Conservation (phyloP, 2,888 invertebrate species). For the Acleris literana region DNA sequence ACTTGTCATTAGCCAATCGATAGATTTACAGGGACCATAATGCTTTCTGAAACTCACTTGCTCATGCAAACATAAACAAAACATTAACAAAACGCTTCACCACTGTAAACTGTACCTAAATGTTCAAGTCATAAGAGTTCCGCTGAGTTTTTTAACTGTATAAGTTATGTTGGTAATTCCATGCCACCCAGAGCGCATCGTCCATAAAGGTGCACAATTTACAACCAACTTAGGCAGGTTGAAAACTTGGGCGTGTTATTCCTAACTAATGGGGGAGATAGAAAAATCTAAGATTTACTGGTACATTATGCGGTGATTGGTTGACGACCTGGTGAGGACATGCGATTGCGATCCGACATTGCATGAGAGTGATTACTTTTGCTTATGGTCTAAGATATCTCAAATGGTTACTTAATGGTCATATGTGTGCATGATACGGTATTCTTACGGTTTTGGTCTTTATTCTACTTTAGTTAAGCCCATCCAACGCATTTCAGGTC, state of each 20-base stretch:
- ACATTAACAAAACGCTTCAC: slow-evolving; percentile 7
- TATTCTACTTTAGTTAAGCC: too few species aligned
- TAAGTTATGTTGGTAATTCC: slow-evolving; percentile 34
- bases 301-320: slow-evolving; percentile 21
- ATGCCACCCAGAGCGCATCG: slow-evolving; percentile 74
- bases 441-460: too few species aligned
- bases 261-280: slow-evolving; percentile 59
- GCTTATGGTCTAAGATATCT: too few species aligned
- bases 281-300: slow-evolving; percentile 44
- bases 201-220: slow-evolving; percentile 78
- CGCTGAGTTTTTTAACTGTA: slow-evolving; percentile 25
- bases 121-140: slow-evolving; percentile 13
- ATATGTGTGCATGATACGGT: too few species aligned
- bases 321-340: neutral
- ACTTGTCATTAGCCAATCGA: slow-evolving; percentile 69
- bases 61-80: slow-evolving; percentile 40
- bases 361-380: too few species aligned
- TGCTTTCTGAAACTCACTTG: slow-evolving; percentile 71
- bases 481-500: too few species aligned
- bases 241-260: slow-evolving; percentile 72
- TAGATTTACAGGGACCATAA: slow-evolving; percentile 75
- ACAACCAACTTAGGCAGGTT: slow-evolving; percentile 74
- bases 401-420: too few species aligned
- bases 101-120: slow-evolving; percentile 25
- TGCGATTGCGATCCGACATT: too few species aligned